A percentile compares a stretch with the other conserved stretches of the same genome.
Conservation (phyloP, 2,888 invertebrate species). For the Heliothis peltigera region DNA sequence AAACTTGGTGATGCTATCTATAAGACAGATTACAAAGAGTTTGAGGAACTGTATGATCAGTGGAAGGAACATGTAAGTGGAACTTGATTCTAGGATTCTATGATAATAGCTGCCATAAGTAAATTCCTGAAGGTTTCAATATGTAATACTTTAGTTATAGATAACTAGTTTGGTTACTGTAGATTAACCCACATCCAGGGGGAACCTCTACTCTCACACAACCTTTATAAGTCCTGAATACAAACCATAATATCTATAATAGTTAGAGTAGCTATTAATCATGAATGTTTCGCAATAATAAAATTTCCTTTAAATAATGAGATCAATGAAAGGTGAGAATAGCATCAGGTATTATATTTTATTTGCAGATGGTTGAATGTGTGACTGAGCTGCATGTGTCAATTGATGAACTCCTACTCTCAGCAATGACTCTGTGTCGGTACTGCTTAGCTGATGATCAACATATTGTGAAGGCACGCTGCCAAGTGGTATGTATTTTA, state of each 20-base stretch:
- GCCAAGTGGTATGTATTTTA: constrained; percentile 85
- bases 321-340: too few species aligned
- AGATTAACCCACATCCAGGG: too few species aligned
- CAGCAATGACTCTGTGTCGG: constrained; percentile 84
- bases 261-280: too few species aligned
- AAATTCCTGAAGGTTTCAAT: too few species aligned
- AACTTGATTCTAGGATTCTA: neutral
- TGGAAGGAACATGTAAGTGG: constrained; percentile 79
- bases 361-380: constrained; percentile 79
- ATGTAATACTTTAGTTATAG: too few species aligned
- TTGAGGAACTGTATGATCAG: constrained; percentile 62
- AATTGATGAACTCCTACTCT: constrained; percentile 82
- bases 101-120: too few species aligned
- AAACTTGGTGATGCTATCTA: constrained; percentile 78
- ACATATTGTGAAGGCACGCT: constrained; percentile 86
- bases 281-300: too few species aligned
- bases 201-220: too few species aligned
- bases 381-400: constrained; percentile 78
- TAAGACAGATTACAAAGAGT: constrained; percentile 74
- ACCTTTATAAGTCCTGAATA: too few species aligned
- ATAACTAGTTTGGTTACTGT: too few species aligned
- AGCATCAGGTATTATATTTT: neutral
- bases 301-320: too few species aligned
- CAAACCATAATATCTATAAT: too few species aligned
- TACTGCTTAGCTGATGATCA: constrained; percentile 82